Conservation (phyloP, 2,113 vertebrate species). For the Synodontis membranacea region DNA sequence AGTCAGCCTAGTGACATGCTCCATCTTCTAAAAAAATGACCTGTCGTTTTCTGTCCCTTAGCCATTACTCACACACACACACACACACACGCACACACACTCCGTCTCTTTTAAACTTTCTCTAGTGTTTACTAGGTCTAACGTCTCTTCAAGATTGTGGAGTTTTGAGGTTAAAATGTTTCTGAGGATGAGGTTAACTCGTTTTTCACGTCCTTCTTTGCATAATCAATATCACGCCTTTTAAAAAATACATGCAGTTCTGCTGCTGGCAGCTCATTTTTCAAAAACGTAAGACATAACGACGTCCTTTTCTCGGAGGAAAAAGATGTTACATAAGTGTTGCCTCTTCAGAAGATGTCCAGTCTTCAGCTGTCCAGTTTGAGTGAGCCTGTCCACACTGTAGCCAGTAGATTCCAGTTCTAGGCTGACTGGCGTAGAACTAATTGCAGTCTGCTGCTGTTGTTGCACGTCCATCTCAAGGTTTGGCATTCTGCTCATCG, state of each 20-base stretch:
- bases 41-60: constrained; percentile 26
- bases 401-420: neutral
- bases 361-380: neutral
- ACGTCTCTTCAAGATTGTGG: neutral
- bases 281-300: neutral
- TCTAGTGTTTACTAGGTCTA: neutral
- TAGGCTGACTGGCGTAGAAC: neutral
- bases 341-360: neutral
- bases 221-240: neutral
- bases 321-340: neutral
- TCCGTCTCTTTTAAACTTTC: neutral
- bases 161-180: too few species aligned
- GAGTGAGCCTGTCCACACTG: neutral
- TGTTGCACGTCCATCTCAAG: neutral
- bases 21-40: constrained; percentile 13
- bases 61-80: constrained; percentile 36
- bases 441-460: neutral
- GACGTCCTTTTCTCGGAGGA: neutral
- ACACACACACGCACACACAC: constrained; percentile 24
- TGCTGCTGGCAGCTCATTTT: constrained; percentile 7
- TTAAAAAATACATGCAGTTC: neutral
- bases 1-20: neutral
- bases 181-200: neutral
- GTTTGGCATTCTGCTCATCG: neutral
- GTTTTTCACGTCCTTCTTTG: neutral